Conservation (phyloP, 2,797 vertebrate genomes). For the Gallinago nigripennis region DNA sequence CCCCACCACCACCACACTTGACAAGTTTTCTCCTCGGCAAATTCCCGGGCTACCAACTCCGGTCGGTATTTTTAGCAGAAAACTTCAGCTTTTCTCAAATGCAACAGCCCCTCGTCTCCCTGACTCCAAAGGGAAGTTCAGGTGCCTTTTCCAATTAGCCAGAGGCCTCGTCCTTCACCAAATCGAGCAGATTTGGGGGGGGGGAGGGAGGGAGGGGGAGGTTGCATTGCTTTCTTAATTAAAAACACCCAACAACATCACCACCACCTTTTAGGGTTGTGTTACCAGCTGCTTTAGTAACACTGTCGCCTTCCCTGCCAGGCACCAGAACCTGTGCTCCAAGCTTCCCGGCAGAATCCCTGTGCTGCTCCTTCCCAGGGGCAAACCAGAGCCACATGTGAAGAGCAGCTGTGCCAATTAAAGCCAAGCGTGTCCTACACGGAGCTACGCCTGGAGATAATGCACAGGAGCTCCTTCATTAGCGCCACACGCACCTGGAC, state of each 20-base stretch:
- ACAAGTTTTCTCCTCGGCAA: not conserved
- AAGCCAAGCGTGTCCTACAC: rapidly evolving
- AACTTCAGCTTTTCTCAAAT: too few relatives aligned
- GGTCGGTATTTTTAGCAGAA: rapidly evolving
- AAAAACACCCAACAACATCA: not conserved
- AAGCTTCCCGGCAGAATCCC: rapidly evolving
- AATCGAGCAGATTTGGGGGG: rapidly evolving
- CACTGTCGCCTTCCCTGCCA: not conserved
- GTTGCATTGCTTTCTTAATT: not conserved
- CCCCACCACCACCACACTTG: not conserved
- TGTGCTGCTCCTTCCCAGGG: not conserved
- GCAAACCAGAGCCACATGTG: rapidly evolving
- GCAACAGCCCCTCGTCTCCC: not conserved
- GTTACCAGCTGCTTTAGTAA: too few relatives aligned
- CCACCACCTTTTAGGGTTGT: rapidly evolving
- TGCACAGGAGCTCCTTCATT: rapidly evolving
- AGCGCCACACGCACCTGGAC: not conserved
- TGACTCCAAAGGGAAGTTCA: not conserved
- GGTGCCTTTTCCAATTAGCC: not conserved
- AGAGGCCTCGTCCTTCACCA: not conserved
- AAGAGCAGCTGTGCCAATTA: not conserved
- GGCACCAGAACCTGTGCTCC: rapidly evolving
- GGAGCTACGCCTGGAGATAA: rapidly evolving
- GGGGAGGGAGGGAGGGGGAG: rapidly evolving
- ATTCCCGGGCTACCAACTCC: not conserved